Evolutionary conservation across 2,888 invertebrate genomes (phyloP).

Genomic region (Hesperia comma): DNA sequence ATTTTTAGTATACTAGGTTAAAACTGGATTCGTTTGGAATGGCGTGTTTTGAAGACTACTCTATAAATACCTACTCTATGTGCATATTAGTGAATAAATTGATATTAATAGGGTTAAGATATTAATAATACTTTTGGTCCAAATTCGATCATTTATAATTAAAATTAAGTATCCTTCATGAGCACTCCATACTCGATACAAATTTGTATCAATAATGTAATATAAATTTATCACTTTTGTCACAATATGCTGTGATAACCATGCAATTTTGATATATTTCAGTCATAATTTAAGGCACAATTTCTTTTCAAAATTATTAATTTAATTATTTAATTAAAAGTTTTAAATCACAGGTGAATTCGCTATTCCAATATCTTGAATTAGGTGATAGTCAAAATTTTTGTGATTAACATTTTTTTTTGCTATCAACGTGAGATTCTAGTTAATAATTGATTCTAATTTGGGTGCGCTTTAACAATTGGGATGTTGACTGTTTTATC

Average conservation of each 20-base stretch:
- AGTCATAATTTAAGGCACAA: conserved; percentile 32
- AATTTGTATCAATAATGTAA: background rate
- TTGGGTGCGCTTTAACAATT: no score
- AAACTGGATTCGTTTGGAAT: conserved; percentile 1
- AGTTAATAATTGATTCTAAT: background rate
- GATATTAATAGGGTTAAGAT: conserved; percentile 19
- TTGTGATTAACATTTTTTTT: background rate
- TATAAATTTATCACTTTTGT: background rate
- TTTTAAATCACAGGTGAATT: conserved; percentile 26
- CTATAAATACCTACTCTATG: conserved; percentile 5
- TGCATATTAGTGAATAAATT: conserved; percentile 4
- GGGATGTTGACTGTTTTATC: no score
- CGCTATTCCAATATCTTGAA: conserved; percentile 5
- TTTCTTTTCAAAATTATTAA: conserved; percentile 19
- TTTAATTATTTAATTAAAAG: no score
- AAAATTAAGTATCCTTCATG: conserved; percentile 44
- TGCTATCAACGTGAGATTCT: conserved; percentile 19
- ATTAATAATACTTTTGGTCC: conserved; percentile 37
- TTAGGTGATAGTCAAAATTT: conserved; percentile 3
- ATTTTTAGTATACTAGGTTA: background rate
- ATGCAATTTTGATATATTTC: conserved; percentile 15
- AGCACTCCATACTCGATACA: conserved; percentile 28
- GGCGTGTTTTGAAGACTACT: background rate
- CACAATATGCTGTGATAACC: background rate
- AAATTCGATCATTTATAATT: conserved; percentile 31